Evolutionary conservation across 2,888 invertebrate species (phyloP).

Genomic region (Macroteleia sp.): DNA sequence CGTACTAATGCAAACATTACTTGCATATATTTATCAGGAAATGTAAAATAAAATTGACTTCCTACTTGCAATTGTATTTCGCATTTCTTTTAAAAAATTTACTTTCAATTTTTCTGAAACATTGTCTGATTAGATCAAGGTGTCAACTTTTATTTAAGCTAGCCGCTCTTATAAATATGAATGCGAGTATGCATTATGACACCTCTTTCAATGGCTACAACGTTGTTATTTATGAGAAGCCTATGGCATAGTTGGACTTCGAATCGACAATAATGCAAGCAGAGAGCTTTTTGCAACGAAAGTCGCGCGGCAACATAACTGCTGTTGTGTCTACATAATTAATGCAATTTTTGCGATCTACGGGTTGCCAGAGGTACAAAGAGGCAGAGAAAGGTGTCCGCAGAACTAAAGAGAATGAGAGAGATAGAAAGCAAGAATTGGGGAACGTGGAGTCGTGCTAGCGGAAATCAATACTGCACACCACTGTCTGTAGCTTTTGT

Average conservation of each 20-base stretch:
- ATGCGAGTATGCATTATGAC: slow-evolving; percentile 4
- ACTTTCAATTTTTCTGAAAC: no score
- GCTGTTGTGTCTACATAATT: slow-evolving; percentile 20
- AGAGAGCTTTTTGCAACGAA: slow-evolving; percentile 5
- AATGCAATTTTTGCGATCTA: slow-evolving; percentile 32
- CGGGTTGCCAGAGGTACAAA: not conserved
- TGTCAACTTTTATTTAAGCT: no score
- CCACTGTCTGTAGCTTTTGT: slow-evolving; percentile 49
- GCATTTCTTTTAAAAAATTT: no score
- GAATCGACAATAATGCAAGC: slow-evolving; percentile 1
- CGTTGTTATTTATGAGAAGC: slow-evolving; percentile 40
- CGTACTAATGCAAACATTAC: no score
- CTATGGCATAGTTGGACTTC: slow-evolving; percentile 17
- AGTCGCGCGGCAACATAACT: slow-evolving; percentile 8
- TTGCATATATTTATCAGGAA: no score
- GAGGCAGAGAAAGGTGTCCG: no score
- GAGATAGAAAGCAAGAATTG: slow-evolving; percentile 34
- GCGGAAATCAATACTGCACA: slow-evolving; percentile 63
- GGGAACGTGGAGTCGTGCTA: slow-evolving; percentile 45
- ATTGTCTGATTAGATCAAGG: no score
- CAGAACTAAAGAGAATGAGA: not conserved
- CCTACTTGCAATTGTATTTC: no score
- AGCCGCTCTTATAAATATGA: slow-evolving; percentile 23
- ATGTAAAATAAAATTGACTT: no score
- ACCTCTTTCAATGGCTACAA: slow-evolving; percentile 28